Percentiles rank a stretch among this genome's conserved stretches.
Evolutionary conservation across 1,140 invertebrate species (phyloP).

Genomic region (Meloidogyne floridensis): DNA sequence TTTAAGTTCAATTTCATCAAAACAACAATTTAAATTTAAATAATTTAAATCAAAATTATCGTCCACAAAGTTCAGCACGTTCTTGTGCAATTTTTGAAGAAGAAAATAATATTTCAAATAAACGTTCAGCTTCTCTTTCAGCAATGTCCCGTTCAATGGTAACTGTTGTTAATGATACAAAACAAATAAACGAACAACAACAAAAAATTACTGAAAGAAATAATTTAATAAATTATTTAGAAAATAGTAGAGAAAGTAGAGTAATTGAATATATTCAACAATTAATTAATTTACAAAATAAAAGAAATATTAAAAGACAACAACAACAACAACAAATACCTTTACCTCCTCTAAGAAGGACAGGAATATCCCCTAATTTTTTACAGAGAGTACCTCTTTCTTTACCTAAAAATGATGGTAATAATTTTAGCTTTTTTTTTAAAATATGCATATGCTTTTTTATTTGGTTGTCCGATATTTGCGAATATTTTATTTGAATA

Average conservation of each 20-base stretch:
- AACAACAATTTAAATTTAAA: background rate
- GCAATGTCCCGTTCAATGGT: conserved; percentile 46
- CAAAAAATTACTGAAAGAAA: background rate
- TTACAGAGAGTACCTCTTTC: background rate
- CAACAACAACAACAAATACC: background rate
- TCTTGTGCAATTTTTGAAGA: conserved; percentile 15
- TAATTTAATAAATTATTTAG: background rate
- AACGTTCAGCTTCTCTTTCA: conserved; percentile 22
- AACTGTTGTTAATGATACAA: conserved; percentile 21
- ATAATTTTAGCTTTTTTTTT: too few relatives aligned
- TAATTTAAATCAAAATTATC: conserved; percentile 3
- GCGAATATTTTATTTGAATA: too few relatives aligned
- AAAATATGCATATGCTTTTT: too few relatives aligned
- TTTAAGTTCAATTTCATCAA: background rate
- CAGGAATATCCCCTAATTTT: conserved; percentile 15
- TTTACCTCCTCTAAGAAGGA: background rate
- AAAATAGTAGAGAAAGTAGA: conserved; percentile 1
- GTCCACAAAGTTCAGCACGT: conserved; percentile 21
- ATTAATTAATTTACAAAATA: conserved; percentile 12
- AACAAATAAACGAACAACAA: conserved; percentile 23
- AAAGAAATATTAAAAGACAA: conserved; percentile 2
- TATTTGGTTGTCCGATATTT: too few relatives aligned
- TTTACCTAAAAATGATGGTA: conserved; percentile 6
- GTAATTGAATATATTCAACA: conserved; percentile 24
- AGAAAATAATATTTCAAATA: conserved; percentile 11